These are phyloP conservation scores for Gyrodactylus salaris DNA, from an alignment of 1,140 invertebrate genomes.

Conservation along the genomic window DNA sequence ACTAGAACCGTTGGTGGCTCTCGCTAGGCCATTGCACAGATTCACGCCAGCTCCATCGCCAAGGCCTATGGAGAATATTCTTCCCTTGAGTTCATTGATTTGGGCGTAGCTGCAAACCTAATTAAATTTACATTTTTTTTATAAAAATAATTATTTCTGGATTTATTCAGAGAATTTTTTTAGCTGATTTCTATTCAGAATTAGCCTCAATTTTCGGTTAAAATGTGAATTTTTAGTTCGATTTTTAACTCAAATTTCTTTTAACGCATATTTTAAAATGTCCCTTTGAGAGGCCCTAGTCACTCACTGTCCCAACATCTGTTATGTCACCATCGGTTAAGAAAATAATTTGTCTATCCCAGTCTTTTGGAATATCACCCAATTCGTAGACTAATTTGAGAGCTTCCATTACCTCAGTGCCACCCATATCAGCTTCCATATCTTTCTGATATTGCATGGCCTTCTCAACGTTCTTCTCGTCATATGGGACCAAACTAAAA, in stretches of 20 bases:
- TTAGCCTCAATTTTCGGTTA: no score
- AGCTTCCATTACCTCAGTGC: background rate
- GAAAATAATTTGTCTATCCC: background rate
- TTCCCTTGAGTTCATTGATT: background rate
- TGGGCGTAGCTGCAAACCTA: background rate
- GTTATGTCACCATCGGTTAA: background rate
- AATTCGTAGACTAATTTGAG: background rate
- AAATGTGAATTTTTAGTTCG: no score
- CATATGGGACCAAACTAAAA: background rate
- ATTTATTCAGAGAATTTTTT: no score
- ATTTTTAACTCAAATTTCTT: no score
- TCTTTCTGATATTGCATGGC: background rate
- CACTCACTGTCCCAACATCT: no score
- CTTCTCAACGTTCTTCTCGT: background rate
- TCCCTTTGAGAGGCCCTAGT: no score
- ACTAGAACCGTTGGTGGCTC: background rate
- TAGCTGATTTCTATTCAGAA: no score
- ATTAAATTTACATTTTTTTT: no score
- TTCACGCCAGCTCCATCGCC: background rate
- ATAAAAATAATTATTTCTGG: no score
- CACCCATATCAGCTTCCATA: background rate
- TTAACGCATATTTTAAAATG: no score
- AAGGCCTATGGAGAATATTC: background rate
- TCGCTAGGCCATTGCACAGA: background rate
- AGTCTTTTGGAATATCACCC: background rate